Evolutionary conservation across 1,140 invertebrate species (phyloP), one percentile per base, ranked within the genome.

Genomic region (Anastrepha ludens): DNA sequence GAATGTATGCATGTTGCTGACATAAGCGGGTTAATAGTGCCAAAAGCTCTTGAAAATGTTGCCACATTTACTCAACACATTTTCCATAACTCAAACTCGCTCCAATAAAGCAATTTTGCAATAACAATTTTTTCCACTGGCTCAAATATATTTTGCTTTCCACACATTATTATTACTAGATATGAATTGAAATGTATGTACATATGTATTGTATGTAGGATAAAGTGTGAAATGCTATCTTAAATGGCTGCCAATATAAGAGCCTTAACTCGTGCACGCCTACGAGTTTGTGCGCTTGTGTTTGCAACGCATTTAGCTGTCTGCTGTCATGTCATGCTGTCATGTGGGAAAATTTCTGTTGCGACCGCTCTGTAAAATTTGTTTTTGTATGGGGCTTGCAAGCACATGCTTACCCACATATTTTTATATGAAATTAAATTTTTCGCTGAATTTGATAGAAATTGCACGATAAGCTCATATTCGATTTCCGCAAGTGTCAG

Each of bases 401-500:
- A 29, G 29, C 29, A 29, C 39, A 11, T 74, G 67, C 44, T 7
- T 74, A 67, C 9, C 9, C 20, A 20, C 39, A 74, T 81, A 50
- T 85, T 58, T 85, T 39, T 39, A 1, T 58, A 6, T 44, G 86
- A 65, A 65, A 86, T 67, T 62, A 41, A 62, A 86, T 65, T 86
- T 65, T 62, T 62, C 60, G 86, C 86, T 62, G 64, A 86, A 65
- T 64, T 86, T 86, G 86, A 86, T 86, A 86, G 39, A 86, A 86
- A 86, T 86, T 41, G 60, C 58, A 58, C 86, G 60, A 86, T 86
- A 86, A 86, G 60, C 86, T 60, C 60, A 67, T 60, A 62, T 64
- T 86, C 86, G 59, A 86, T 86, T 86, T 86, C 86, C 60, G 58
- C 44, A 17, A 44, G 44, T 74, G 70, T 44, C 65, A 70, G 65